phyloP scores from a whole-genome alignment of 2,888 invertebrate genomes.

The Pammene aurita region DNA sequence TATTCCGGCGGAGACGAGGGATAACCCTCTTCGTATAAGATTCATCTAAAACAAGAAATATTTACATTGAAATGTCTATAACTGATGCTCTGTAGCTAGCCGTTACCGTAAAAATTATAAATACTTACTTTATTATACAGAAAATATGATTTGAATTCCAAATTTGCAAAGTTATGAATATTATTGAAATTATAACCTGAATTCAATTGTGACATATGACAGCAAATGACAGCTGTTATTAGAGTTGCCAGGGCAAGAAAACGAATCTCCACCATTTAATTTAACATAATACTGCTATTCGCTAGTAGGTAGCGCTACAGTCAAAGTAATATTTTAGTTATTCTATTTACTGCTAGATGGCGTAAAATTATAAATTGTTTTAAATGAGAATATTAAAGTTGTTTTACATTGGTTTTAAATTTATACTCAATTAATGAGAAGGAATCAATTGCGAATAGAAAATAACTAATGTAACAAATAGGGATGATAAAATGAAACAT shows the following conservation, averaged over 20 bases:
- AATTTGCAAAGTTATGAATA: conserved; percentile 29
- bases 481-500: no score
- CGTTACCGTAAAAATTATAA: neutral
- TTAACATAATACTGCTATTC: conserved; percentile 2
- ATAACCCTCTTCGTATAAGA: conserved; percentile 67
- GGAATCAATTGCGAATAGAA: no score
- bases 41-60: conserved; percentile 69
- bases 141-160: neutral
- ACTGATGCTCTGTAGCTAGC: neutral
- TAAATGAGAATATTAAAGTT: neutral
- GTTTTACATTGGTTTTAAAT: no score
- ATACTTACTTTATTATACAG: conserved; percentile 23
- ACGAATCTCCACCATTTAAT: conserved; percentile 3
- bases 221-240: conserved; percentile 21
- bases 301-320: conserved; percentile 19
- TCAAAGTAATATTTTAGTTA: neutral
- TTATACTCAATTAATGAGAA: no score
- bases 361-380: neutral
- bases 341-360: conserved; percentile 20
- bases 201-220: conserved; percentile 15
- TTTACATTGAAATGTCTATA: conserved; percentile 37
- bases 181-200: conserved; percentile 40
- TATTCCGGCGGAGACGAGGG: conserved; percentile 65
- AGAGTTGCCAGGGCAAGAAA: conserved; percentile 17
- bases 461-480: no score